Conservation (phyloP, 2,113 vertebrate genomes). For the Climacteris rufus region DNA sequence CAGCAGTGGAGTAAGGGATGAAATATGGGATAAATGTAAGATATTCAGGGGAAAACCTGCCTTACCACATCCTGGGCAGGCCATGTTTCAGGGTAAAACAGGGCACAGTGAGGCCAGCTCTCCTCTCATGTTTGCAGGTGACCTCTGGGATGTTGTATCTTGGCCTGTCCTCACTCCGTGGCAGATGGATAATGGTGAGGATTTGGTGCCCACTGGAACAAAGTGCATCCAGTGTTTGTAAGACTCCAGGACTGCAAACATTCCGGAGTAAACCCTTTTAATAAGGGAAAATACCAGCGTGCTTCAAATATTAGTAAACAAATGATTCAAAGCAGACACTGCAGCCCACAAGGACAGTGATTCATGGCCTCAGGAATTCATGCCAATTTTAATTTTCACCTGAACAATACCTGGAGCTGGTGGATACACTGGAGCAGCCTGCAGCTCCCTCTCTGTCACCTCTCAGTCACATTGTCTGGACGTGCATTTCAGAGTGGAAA, state of each 20-base stretch:
- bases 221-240: not conserved
- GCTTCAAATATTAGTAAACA: constrained; percentile 46
- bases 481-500: not conserved
- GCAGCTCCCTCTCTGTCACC: constrained; percentile 4
- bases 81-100: not conserved
- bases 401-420: not conserved
- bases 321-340: constrained; percentile 35
- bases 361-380: not conserved
- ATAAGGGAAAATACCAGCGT: not conserved
- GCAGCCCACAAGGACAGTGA: constrained; percentile 16
- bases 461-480: not conserved
- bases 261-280: constrained; percentile 14
- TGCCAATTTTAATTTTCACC: constrained; percentile 11
- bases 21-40: not conserved
- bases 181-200: not conserved
- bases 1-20: not conserved
- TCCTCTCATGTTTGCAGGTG: not conserved
- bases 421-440: not conserved
- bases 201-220: not conserved
- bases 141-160: not conserved
- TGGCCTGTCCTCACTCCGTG: not conserved
- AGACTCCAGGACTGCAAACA: not conserved
- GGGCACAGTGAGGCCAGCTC: not conserved
- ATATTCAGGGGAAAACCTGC: not conserved
- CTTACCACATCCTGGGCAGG: not conserved